These are phyloP conservation scores for Echeneis naucrates DNA, from an alignment of 2,797 vertebrate species.

Conservation along the genomic window DNA sequence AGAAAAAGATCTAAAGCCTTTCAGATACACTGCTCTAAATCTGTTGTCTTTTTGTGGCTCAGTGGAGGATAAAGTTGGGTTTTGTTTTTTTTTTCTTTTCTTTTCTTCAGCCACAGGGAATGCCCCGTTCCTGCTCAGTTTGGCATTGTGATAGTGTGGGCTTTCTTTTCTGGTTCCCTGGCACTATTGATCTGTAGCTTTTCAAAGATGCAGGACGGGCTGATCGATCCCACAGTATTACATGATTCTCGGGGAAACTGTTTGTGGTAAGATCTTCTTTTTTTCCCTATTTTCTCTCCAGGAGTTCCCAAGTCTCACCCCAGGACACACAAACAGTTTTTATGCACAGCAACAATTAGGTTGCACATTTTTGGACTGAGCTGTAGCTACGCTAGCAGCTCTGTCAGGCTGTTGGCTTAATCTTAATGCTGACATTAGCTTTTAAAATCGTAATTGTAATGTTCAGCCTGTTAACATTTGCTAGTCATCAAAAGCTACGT, in stretches of 20 bases:
- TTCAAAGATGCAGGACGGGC: slow-evolving; percentile 28
- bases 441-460: too few species aligned
- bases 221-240: slow-evolving; percentile 52
- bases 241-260: slow-evolving; percentile 45
- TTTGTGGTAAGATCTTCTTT: slow-evolving; percentile 42
- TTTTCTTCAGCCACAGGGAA: slow-evolving; percentile 50
- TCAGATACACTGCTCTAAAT: slow-evolving; percentile 29
- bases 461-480: too few species aligned
- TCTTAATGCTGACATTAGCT: neutral
- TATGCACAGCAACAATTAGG: neutral
- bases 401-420: neutral
- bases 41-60: slow-evolving; percentile 44
- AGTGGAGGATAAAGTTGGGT: slow-evolving; percentile 46
- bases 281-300: slow-evolving; percentile 25
- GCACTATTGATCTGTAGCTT: slow-evolving; percentile 61
- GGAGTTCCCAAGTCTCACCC: neutral
- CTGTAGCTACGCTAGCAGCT: neutral
- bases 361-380: neutral
- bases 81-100: too few species aligned
- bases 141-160: slow-evolving; percentile 39
- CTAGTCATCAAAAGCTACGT: neutral
- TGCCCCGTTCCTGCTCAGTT: slow-evolving; percentile 36
- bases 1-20: slow-evolving; percentile 15
- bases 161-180: slow-evolving; percentile 65
- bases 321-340: neutral